Evolutionary conservation across 1,140 invertebrate species (phyloP), one percentile per base, ranked within the genome.

Genomic region (Melipona quadrifasciata): DNA sequence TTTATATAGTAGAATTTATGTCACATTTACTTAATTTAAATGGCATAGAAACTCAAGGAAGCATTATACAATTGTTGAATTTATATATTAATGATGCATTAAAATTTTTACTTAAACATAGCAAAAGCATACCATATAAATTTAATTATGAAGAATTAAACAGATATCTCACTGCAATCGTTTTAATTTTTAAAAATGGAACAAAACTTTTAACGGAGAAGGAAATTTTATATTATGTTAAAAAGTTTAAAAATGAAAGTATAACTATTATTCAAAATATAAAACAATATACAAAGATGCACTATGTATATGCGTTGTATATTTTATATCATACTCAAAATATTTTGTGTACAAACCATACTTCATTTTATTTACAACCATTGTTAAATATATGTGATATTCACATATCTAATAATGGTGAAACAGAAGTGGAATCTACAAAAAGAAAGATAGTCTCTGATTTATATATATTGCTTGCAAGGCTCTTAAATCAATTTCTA

Each of bases 361-460:
- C 14, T 27, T 55, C 14, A 19, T 71, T 81, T 72, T 87, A 84
- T 34, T 10, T 19, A 21, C 16, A 76, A 61, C 17, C 75, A 57
- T 67, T 90, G 11, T n/a, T 76, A 64, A 24, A 76, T 57, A 75
- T 72, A 6, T 31, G 17, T 31, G 27, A 72, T 10, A 57, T 61
- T 65, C 11, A 27, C 16, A 57, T 78, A 47, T 31, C 1, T 55
- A 31, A 27, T 55, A 65, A 78, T 16, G 51, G 75, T 16, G 17
- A 64, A 51, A 8, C 68, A 58, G 8, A 21, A 47, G 19, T 14
- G 27, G 71, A 82, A 76, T 81, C 61, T 27, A 47, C 39, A 8
- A 86, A 83, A 71, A 90, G 90, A 34, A 90, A 87, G 77, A 65
- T 90, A 53, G 73, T 73, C 21, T 90, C 89, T 10, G 68, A 89